Conservation (phyloP, 2,888 invertebrate genomes). For the Drosophila gaucha region DNA sequence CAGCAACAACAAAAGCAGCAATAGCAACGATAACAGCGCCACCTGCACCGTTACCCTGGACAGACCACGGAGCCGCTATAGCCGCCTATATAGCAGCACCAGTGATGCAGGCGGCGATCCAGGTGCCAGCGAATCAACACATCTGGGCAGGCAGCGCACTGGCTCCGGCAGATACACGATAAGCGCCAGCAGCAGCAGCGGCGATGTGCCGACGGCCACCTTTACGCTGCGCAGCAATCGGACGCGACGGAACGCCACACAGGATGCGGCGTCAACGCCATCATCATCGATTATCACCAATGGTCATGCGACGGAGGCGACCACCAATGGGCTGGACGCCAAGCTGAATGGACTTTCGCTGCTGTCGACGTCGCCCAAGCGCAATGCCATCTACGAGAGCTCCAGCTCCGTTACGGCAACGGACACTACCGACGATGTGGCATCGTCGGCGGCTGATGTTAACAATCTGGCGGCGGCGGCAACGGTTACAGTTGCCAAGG, state of each 20-base stretch:
- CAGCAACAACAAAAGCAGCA: conserved; percentile 30
- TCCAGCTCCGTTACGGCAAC: conserved; percentile 33
- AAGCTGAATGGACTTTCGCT: conserved; percentile 68
- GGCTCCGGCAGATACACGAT: conserved; percentile 58
- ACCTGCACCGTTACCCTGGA: conserved; percentile 64
- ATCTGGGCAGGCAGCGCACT: conserved; percentile 24
- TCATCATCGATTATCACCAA: conserved; percentile 37
- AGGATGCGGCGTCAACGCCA: conserved; percentile 13
- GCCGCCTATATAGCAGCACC: conserved; percentile 70
- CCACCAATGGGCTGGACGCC: conserved; percentile 63
- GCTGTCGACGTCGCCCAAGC: conserved; percentile 64
- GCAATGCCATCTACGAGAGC: conserved; percentile 69
- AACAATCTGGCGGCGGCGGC: conserved; percentile 3
- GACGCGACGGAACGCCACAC: conserved; percentile 41
- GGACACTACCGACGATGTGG: conserved; percentile 66
- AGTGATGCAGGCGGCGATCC: conserved; percentile 52
- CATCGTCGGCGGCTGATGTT: neutral
- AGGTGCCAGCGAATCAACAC: conserved; percentile 14
- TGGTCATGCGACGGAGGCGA: conserved; percentile 29
- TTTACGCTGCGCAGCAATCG: conserved; percentile 79
- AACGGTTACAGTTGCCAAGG: conserved; percentile 10
- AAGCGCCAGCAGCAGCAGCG: conserved; percentile 70
- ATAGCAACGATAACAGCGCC: conserved; percentile 33
- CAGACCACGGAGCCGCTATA: conserved; percentile 76
- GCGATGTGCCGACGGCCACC: conserved; percentile 80